Percentiles rank a stretch among this genome's conserved stretches.
phyloP scores from a whole-genome alignment of 2,797 vertebrate genomes.

The Xiphorhynchus erythropygius region DNA sequence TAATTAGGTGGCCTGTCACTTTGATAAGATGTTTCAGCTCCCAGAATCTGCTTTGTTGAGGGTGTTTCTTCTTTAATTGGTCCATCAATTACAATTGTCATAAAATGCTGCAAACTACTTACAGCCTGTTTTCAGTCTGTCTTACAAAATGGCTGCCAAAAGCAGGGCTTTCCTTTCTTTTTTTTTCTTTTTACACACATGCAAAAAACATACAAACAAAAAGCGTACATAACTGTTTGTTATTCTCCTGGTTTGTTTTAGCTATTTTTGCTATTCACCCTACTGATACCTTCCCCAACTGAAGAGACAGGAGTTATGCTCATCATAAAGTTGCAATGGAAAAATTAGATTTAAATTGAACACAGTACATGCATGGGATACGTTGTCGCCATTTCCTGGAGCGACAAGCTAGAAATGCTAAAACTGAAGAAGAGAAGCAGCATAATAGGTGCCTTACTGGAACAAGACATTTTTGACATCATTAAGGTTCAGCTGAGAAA shows the following conservation, averaged over 20 bases:
- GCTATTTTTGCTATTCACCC: not conserved
- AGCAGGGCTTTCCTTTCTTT: not conserved
- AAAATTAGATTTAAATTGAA: not conserved
- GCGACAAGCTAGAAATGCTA: not conserved
- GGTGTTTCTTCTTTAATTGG: conserved; percentile 55
- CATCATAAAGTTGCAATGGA: not conserved
- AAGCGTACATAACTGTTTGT: not conserved
- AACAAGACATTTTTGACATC: not conserved
- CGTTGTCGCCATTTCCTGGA: not conserved
- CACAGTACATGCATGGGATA: no score
- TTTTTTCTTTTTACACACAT: not conserved
- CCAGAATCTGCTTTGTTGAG: conserved; percentile 13
- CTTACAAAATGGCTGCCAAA: not conserved
- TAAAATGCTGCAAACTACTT: conserved; percentile 38
- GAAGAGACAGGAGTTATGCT: not conserved
- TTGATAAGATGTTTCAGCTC: conserved; percentile 29
- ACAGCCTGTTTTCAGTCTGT: conserved; percentile 20
- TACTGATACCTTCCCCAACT: not conserved
- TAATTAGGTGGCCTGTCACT: conserved; percentile 46
- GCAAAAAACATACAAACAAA: not conserved
- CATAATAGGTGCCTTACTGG: not conserved
- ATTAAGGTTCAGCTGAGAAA: not conserved
- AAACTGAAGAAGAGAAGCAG: not conserved
- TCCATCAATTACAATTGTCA: conserved; percentile 37
- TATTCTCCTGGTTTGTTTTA: not conserved